Percentiles rank a stretch among this genome's conserved stretches.
These are phyloP conservation scores for Gari tellinella DNA, from an alignment of 2,888 invertebrate species.

Conservation along the genomic window DNA sequence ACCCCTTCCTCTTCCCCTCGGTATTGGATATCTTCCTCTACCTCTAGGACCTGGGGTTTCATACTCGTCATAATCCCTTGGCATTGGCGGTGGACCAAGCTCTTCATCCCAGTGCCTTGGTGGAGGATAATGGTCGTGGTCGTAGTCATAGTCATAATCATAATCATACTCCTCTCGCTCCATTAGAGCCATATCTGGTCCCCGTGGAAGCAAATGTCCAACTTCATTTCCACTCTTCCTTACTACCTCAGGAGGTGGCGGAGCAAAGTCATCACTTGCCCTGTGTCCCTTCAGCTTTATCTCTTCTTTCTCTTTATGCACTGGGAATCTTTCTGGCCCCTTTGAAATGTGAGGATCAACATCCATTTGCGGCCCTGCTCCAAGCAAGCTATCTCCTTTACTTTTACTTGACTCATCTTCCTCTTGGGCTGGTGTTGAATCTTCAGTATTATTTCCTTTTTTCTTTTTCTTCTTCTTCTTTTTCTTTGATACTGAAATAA, in stretches of 20 bases:
- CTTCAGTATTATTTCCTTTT: conserved; percentile 2
- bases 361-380: neutral
- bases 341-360: too few species aligned
- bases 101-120: neutral
- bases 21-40: conserved; percentile 3
- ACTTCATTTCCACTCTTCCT: too few species aligned
- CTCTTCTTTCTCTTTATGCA: too few species aligned
- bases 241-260: too few species aligned
- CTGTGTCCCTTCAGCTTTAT: too few species aligned
- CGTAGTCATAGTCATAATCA: neutral
- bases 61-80: neutral
- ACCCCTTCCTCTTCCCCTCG: conserved; percentile 8
- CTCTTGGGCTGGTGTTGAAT: neutral
- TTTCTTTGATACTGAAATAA: conserved; percentile 16
- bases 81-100: neutral
- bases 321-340: too few species aligned
- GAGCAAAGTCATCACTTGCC: too few species aligned
- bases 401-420: neutral
- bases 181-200: too few species aligned
- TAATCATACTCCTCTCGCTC: too few species aligned
- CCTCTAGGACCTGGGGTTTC: neutral
- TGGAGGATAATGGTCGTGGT: neutral
- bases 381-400: neutral
- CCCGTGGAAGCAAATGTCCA: too few species aligned
- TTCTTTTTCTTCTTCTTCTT: conserved; percentile 36